These are phyloP conservation scores for Calliscelio sp. DNA, from an alignment of 2,888 invertebrate genomes.

Conservation along the genomic window DNA sequence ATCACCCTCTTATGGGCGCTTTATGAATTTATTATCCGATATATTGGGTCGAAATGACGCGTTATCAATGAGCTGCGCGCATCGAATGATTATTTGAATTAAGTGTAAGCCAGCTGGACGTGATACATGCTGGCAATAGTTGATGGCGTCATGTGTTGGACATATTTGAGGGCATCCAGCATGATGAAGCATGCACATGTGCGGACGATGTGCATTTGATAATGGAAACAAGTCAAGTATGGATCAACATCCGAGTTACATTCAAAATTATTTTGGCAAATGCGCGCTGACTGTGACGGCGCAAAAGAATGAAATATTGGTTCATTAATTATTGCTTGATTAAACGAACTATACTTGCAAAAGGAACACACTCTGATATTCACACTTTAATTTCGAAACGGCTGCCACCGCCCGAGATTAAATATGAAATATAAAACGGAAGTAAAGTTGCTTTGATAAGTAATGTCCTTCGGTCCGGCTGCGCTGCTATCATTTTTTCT, in stretches of 20 bases:
- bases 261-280: slow-evolving; percentile 30
- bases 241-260: slow-evolving; percentile 61
- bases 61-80: slow-evolving; percentile 58
- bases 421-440: slow-evolving; percentile 34
- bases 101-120: slow-evolving; percentile 67
- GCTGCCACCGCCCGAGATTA: slow-evolving; percentile 1
- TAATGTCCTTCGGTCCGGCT: no score
- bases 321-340: slow-evolving; percentile 20
- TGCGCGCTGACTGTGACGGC: not conserved
- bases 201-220: slow-evolving; percentile 68
- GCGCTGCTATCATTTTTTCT: no score
- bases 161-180: slow-evolving; percentile 72
- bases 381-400: slow-evolving; percentile 12
- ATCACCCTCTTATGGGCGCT: slow-evolving; percentile 37
- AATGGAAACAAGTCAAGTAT: slow-evolving; percentile 67
- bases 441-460: slow-evolving; percentile 19
- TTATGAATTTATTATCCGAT: slow-evolving; percentile 61
- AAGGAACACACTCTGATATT: not conserved
- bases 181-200: slow-evolving; percentile 72
- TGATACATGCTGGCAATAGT: slow-evolving; percentile 70
- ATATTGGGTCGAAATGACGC: slow-evolving; percentile 47
- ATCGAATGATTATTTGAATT: slow-evolving; percentile 69
- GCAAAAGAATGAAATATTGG: slow-evolving; percentile 20
- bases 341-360: not conserved
- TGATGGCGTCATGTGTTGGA: slow-evolving; percentile 71